Conservation (phyloP, 2,797 vertebrate genomes). For the Phyllotis vaccarum region DNA sequence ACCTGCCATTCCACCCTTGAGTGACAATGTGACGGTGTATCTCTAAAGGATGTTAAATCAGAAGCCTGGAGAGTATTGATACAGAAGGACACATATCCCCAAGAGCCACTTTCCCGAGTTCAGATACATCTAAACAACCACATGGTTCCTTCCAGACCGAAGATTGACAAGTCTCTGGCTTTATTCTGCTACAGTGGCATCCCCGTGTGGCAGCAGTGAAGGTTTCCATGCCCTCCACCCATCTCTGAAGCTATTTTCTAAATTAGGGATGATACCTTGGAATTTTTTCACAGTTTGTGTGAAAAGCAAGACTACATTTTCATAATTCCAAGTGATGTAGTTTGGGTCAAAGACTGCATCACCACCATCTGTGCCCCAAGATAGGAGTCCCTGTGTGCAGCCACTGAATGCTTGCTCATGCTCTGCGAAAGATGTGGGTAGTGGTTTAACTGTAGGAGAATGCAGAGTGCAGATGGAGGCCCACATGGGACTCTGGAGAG, state of each 20-base stretch:
- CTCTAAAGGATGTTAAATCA: background rate
- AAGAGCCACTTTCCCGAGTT: background rate
- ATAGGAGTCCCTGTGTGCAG: background rate
- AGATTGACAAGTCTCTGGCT: background rate
- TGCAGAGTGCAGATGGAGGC: background rate
- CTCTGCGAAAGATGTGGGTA: background rate
- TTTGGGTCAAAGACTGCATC: background rate
- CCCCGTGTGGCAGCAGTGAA: background rate
- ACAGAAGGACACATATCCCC: background rate
- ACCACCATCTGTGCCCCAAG: accelerated
- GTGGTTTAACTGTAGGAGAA: background rate
- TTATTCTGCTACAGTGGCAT: background rate
- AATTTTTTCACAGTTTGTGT: background rate
- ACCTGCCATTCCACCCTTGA: background rate
- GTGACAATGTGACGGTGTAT: background rate
- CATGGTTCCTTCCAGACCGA: background rate
- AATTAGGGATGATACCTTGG: background rate
- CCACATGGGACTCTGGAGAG: background rate
- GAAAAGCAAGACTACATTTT: background rate
- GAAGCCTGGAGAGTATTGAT: background rate
- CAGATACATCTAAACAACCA: background rate
- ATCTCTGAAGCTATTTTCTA: slow-evolving; percentile 12
- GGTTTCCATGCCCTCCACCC: background rate
- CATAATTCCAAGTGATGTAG: background rate
- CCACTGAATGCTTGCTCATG: background rate